phyloP scores from a whole-genome alignment of 2,113 vertebrate species.

The Triplophysa siluroides region DNA sequence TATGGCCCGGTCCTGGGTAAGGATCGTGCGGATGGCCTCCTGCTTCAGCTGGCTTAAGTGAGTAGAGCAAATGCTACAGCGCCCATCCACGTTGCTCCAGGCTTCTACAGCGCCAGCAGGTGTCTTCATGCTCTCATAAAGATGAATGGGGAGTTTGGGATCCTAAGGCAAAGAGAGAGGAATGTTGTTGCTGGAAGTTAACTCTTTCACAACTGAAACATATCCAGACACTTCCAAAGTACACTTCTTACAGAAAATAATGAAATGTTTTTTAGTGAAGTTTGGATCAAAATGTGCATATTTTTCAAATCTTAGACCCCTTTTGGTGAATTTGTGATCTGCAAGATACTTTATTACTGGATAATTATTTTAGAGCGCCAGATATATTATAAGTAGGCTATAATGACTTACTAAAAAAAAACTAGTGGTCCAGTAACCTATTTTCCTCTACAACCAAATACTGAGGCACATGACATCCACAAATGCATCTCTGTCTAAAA shows the following conservation, averaged over 20 bases:
- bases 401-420: conserved; percentile 7
- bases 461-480: conserved; percentile 12
- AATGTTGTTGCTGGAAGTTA: neutral
- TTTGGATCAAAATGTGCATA: neutral
- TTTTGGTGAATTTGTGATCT: neutral
- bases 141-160: conserved; percentile 66
- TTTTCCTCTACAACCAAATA: conserved; percentile 30
- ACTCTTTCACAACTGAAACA: neutral
- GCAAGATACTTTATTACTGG: neutral
- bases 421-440: conserved; percentile 26
- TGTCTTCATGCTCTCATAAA: conserved; percentile 88
- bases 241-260: no score
- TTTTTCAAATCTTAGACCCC: neutral
- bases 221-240: neutral
- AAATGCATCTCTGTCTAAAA: conserved; percentile 29
- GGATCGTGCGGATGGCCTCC: conserved; percentile 91
- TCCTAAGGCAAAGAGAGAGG: conserved; percentile 73
- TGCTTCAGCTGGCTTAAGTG: conserved; percentile 91
- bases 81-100: conserved; percentile 84
- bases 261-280: no score
- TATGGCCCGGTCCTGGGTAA: conserved; percentile 68
- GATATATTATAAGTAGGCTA: neutral
- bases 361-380: neutral
- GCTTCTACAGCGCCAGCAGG: conserved; percentile 82
- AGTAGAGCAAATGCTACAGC: conserved; percentile 86